Evolutionary conservation across 2,888 invertebrate genomes (phyloP), one percentile per base, ranked within the genome.

Genomic region (Agelastica alni): DNA sequence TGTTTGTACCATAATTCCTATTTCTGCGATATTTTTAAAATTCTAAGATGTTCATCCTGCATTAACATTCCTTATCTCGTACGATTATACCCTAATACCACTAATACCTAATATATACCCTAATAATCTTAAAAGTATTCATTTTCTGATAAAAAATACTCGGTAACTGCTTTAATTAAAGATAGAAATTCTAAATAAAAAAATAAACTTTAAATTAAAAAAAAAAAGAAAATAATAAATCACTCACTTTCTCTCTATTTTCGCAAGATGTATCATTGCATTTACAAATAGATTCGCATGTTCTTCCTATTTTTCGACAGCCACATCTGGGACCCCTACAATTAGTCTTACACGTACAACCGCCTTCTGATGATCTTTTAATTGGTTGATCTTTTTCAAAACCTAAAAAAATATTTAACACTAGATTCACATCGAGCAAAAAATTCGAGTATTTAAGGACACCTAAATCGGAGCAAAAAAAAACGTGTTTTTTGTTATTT

Each of bases 291-390:
- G 14, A 13, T 0, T 75, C 68, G 64, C 86, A 86, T 0, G 69
- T 67, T 28, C 64, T 62, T 2, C 72, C 75, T 1, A 78, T 67
- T 73, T 84, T 85, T 3, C 81, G 78, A 59, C 87, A 87, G 12
- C 82, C 79, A 71, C 87, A 87, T 45, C 81, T 68, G 65, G 80
- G 79, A 22, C 79, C 80, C 53, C 76, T 70, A 66, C 87, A 87
- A 39, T 78, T 78, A 2, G 83, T 82, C 68, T 83, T 83, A 61
- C 87, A 87, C 0, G 76, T 71, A 73, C 88, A 87, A 0, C 81
- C 72, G 1, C 84, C 85, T 66, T 84, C 83, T 2, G 79, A 81
- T 31, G 78, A 75, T 18, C 86, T 79, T 73, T 86, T 86, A 0
- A 61, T 20, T 1, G 52, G 36, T 20, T 34, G 20, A 20, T 45